These are phyloP conservation scores for Ceratina calcarata DNA, from an alignment of 1,140 invertebrate species.

Conservation along the genomic window DNA sequence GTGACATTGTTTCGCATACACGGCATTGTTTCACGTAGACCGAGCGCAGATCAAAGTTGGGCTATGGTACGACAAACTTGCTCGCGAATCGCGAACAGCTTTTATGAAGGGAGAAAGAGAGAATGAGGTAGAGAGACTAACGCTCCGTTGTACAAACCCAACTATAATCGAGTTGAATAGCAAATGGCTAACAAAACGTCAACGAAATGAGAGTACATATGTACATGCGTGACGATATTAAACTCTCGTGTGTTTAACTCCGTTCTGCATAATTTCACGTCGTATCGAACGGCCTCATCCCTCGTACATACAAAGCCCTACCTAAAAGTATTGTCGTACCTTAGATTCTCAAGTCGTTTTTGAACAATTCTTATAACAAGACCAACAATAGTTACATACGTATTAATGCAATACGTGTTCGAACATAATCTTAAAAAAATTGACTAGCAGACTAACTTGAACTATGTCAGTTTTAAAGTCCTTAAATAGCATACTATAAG, in stretches of 20 bases:
- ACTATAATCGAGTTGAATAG: slow-evolving; percentile 41
- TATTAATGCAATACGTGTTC: not conserved
- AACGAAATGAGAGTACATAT: slow-evolving; percentile 14
- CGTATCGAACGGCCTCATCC: not conserved
- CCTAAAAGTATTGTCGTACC: no score
- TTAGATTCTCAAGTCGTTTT: not conserved
- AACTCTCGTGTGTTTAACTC: not conserved
- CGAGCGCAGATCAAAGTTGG: slow-evolving; percentile 27
- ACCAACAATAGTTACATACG: no score
- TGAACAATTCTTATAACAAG: not conserved
- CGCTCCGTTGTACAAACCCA: slow-evolving; percentile 2
- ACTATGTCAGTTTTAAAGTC: no score
- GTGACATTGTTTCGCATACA: slow-evolving; percentile 8
- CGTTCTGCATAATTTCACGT: slow-evolving; percentile 12
- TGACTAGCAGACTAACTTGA: no score
- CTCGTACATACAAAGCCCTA: not conserved
- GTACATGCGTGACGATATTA: not conserved
- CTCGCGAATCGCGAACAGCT: not conserved
- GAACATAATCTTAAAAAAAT: no score
- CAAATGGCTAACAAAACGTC: slow-evolving; percentile 31
- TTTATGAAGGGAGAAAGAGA: slow-evolving; percentile 10
- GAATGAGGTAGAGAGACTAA: not conserved
- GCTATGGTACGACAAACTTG: slow-evolving; percentile 18
- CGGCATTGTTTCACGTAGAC: not conserved
- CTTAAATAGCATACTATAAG: no score